Evolutionary conservation across 2,888 invertebrate species (phyloP).

Genomic region (Epistrophe eligans): DNA sequence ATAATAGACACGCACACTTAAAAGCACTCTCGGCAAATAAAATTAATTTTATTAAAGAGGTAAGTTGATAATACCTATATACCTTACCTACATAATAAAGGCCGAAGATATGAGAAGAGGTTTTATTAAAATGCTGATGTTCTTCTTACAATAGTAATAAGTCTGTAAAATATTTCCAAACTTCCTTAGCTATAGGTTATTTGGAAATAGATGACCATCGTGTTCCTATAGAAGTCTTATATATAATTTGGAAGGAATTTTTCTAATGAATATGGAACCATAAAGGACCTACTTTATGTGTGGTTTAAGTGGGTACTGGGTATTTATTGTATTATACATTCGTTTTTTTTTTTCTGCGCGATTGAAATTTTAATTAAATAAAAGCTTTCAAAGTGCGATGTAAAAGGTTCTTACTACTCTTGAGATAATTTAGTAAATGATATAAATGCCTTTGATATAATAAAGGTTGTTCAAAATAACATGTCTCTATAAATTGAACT

Average conservation of each 20-base stretch:
- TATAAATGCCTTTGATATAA: too few species aligned
- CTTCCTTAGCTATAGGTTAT: slow-evolving; percentile 21
- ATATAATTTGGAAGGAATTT: slow-evolving; percentile 47
- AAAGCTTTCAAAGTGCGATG: not conserved
- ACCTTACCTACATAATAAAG: too few species aligned
- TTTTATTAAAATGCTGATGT: not conserved
- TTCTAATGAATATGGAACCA: not conserved
- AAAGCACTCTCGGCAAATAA: slow-evolving; percentile 64
- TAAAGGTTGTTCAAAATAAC: too few species aligned
- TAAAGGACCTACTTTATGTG: not conserved
- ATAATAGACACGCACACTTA: slow-evolving; percentile 51
- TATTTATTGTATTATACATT: not conserved
- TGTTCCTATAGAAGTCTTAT: not conserved
- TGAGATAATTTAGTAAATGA: too few species aligned
- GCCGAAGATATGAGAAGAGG: slow-evolving; percentile 10
- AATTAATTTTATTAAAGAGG: slow-evolving; percentile 76
- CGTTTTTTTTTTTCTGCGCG: not conserved
- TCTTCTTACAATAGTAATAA: slow-evolving; percentile 33
- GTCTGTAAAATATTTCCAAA: slow-evolving; percentile 63
- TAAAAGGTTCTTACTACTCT: too few species aligned
- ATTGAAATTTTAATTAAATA: not conserved
- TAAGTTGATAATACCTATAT: too few species aligned
- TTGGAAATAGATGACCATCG: slow-evolving; percentile 18
- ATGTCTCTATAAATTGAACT: too few species aligned
- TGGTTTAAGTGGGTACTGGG: not conserved